Conservation (phyloP, 1,140 invertebrate species). For the Meteorus sp. region DNA sequence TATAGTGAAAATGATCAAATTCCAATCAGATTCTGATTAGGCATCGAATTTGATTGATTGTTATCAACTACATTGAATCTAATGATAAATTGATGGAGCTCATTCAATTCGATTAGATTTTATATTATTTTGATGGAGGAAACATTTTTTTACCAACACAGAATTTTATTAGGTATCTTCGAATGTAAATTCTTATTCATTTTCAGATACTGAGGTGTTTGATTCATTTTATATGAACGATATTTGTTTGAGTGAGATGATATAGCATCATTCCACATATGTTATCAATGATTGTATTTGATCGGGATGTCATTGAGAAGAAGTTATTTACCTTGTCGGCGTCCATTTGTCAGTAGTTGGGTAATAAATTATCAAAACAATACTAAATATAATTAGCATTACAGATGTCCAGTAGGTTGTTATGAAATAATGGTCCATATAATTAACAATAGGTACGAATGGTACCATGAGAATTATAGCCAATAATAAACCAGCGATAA, state of each 20-base stretch:
- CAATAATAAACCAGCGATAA: constrained; percentile 73
- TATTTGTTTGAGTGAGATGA: no score
- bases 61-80: no score
- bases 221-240: no score
- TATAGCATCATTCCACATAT: background rate
- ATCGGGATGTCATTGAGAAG: background rate
- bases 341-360: constrained; percentile 79
- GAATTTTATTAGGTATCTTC: background rate
- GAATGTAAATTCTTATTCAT: background rate
- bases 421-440: constrained; percentile 72
- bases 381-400: constrained; percentile 65
- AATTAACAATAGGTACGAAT: constrained; percentile 74
- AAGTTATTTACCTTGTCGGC: constrained; percentile 68
- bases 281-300: background rate
- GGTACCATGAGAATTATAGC: constrained; percentile 69
- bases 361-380: constrained; percentile 72
- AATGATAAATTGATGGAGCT: no score
- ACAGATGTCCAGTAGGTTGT: constrained; percentile 68
- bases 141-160: no score
- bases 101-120: no score
- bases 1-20: no score
- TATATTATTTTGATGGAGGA: no score
- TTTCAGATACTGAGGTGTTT: no score
- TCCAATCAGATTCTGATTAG: no score
- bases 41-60: no score